Evolutionary conservation across 2,797 vertebrate species (phyloP).

Genomic region (Gadopsis marmoratus): DNA sequence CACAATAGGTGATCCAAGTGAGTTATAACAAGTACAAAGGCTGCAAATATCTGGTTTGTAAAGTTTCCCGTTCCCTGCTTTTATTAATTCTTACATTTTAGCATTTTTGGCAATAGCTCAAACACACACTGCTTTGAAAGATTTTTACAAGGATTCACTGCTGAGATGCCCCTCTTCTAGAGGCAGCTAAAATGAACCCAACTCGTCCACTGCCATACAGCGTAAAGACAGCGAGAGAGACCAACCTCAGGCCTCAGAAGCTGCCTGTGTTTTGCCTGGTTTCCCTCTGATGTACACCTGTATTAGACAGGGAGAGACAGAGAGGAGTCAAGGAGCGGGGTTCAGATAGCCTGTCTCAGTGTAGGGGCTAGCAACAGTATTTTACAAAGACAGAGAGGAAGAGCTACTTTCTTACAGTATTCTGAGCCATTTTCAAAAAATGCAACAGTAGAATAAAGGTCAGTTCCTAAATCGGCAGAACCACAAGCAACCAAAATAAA

Average conservation of each 20-base stretch:
- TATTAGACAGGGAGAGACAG: constrained; percentile 23
- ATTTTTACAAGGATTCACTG: constrained; percentile 16
- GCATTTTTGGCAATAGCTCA: not conserved
- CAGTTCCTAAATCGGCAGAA: constrained; percentile 49
- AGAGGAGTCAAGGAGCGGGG: constrained; percentile 11
- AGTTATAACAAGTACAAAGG: not conserved
- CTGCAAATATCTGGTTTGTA: not conserved
- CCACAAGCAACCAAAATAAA: constrained; percentile 37
- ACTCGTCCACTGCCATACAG: constrained; percentile 5
- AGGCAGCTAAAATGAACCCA: constrained; percentile 13
- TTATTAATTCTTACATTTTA: not conserved
- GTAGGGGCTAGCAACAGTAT: constrained; percentile 30
- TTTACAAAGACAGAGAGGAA: constrained; percentile 27
- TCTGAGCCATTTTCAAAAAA: constrained; percentile 32
- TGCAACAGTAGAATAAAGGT: constrained; percentile 43
- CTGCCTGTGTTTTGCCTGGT: constrained; percentile 39
- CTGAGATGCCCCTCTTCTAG: constrained; percentile 1
- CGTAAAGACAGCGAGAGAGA: constrained; percentile 21
- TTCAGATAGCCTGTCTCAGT: constrained; percentile 32
- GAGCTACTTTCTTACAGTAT: constrained; percentile 2
- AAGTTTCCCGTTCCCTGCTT: not conserved
- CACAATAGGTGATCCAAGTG: not conserved
- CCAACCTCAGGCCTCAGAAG: constrained; percentile 42
- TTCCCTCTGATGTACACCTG: constrained; percentile 54
- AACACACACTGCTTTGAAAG: not conserved